phyloP scores from a whole-genome alignment of 2,888 invertebrate species.

The Macroteleia sp. region DNA sequence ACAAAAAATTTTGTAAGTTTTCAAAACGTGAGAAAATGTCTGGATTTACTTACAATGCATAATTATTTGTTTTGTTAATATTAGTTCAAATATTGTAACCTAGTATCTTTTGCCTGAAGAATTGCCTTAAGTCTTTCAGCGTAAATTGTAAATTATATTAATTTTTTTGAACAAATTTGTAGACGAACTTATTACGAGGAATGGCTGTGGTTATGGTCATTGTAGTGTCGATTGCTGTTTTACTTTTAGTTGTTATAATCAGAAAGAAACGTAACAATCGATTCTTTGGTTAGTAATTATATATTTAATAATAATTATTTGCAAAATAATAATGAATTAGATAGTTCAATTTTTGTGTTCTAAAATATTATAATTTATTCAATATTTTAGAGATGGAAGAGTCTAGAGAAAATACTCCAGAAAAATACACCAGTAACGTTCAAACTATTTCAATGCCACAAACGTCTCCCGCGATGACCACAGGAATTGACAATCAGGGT shows the following conservation, averaged over 20 bases:
- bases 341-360: too few species aligned
- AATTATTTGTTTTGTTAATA: too few species aligned
- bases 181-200: constrained; percentile 78
- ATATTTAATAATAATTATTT: background rate
- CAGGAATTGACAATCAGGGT: constrained; percentile 85
- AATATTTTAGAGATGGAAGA: constrained; percentile 81
- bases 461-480: constrained; percentile 45
- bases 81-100: too few species aligned
- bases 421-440: constrained; percentile 72
- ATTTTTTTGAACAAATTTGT: constrained; percentile 19
- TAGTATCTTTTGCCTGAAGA: too few species aligned
- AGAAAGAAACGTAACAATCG: constrained; percentile 68
- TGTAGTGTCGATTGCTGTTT: constrained; percentile 75
- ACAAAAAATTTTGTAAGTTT: too few species aligned
- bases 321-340: background rate
- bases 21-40: too few species aligned
- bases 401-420: constrained; percentile 80
- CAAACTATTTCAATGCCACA: constrained; percentile 48
- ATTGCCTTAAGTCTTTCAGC: too few species aligned
- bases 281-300: constrained; percentile 77
- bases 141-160: too few species aligned
- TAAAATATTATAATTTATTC: too few species aligned
- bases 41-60: too few species aligned
- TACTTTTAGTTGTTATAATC: constrained; percentile 75
- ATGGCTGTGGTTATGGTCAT: constrained; percentile 78